phyloP scores from a whole-genome alignment of 2,888 invertebrate species.

The Odontocerum albicorne region DNA sequence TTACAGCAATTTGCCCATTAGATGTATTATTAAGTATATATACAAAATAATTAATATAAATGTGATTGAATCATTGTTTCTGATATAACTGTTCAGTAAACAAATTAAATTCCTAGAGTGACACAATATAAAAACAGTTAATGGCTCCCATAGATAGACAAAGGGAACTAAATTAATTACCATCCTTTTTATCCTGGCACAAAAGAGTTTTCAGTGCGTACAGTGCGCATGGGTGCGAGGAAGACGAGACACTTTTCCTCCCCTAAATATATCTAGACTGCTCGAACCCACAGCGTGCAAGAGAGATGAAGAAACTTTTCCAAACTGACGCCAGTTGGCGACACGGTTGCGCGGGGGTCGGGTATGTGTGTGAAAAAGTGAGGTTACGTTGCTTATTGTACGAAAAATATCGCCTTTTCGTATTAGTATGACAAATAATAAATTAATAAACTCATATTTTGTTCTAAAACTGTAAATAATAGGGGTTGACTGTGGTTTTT shows the following conservation, averaged over 20 bases:
- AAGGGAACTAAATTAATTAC: slow-evolving; percentile 14
- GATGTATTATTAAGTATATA: no score
- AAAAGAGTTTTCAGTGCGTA: slow-evolving; percentile 18
- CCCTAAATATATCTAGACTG: slow-evolving; percentile 2
- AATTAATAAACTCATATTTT: no score
- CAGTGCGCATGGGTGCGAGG: slow-evolving; percentile 14
- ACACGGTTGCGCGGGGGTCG: slow-evolving; percentile 24
- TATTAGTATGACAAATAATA: not conserved
- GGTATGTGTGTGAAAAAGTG: slow-evolving; percentile 8
- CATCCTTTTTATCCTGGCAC: slow-evolving; percentile 21
- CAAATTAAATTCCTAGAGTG: no score
- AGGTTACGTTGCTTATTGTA: slow-evolving; percentile 1
- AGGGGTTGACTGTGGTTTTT: no score
- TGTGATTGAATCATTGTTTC: no score
- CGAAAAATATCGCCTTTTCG: not conserved
- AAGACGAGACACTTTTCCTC: slow-evolving; percentile 15
- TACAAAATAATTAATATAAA: no score
- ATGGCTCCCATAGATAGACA: no score
- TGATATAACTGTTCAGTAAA: no score
- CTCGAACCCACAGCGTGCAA: slow-evolving; percentile 1
- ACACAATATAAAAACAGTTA: no score
- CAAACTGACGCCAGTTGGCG: slow-evolving; percentile 32
- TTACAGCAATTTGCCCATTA: no score
- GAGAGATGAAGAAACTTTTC: slow-evolving; percentile 18
- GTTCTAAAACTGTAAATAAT: no score